These are phyloP conservation scores for Chelon labrosus DNA, from an alignment of 2,797 vertebrate genomes.

Conservation along the genomic window DNA sequence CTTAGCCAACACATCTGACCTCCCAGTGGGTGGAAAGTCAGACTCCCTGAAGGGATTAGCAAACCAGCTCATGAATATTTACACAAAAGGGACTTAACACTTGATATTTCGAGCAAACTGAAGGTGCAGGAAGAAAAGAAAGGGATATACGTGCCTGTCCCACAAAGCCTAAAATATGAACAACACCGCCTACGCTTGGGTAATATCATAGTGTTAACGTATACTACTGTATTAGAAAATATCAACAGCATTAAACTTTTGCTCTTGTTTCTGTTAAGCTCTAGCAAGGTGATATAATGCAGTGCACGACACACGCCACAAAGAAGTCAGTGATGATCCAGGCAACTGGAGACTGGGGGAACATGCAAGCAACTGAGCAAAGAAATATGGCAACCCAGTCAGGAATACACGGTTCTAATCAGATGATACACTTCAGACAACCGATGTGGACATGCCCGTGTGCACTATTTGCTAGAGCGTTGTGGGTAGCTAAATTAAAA, in stretches of 20 bases:
- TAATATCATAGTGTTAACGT: background rate
- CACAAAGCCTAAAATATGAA: background rate
- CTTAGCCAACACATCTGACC: background rate
- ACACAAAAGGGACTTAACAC: background rate
- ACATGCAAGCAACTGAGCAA: background rate
- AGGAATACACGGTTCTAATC: too few species aligned
- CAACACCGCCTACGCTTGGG: background rate
- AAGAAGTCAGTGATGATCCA: too few species aligned
- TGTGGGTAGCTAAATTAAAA: too few species aligned
- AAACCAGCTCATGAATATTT: constrained; percentile 18
- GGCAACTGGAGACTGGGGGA: background rate
- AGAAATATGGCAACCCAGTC: too few species aligned
- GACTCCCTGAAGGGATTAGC: background rate
- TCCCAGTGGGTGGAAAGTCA: background rate
- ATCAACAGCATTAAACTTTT: background rate
- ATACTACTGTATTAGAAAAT: background rate
- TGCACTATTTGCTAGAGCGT: too few species aligned
- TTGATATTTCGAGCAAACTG: background rate
- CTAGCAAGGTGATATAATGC: background rate
- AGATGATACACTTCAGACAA: too few species aligned
- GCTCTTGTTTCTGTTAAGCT: too few species aligned
- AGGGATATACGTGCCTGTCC: too few species aligned
- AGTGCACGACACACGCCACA: background rate
- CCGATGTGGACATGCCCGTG: too few species aligned
- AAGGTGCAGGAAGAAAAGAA: background rate